Evolutionary conservation across 2,797 vertebrate genomes (phyloP).

Genomic region (Perodicticus potto): DNA sequence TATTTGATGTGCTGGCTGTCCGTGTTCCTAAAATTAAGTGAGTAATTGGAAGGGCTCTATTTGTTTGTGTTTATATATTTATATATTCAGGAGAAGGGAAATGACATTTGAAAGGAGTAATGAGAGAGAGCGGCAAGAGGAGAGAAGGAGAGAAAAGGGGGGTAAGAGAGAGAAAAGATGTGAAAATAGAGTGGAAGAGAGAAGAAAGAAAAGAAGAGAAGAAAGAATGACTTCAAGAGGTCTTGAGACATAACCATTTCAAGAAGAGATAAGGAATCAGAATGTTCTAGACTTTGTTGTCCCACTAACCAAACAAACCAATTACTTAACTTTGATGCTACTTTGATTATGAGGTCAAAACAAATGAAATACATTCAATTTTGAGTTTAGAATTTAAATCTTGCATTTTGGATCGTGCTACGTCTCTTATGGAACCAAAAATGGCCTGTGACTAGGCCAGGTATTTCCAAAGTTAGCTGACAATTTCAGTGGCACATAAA

Average conservation of each 20-base stretch:
- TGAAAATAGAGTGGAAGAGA: neutral
- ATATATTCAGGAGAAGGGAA: neutral
- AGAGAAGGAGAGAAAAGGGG: neutral
- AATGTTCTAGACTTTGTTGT: neutral
- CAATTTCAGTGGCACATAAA: neutral
- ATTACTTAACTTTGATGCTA: slow-evolving; percentile 4
- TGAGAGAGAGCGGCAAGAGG: neutral
- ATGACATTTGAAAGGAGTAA: neutral
- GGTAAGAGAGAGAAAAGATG: neutral
- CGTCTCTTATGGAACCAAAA: neutral
- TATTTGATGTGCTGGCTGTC: neutral
- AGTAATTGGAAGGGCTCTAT: neutral
- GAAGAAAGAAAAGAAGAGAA: neutral
- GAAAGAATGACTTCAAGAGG: neutral
- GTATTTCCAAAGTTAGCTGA: neutral
- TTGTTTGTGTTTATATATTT: neutral
- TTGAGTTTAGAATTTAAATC: neutral
- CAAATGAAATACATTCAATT: neutral
- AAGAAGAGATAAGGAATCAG: neutral
- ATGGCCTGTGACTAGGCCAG: neutral
- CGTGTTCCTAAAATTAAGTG: neutral
- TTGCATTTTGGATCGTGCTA: neutral
- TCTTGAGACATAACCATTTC: neutral
- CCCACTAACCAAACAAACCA: neutral
- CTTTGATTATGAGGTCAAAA: slow-evolving; percentile 5